Evolutionary conservation across 2,113 vertebrate species (phyloP).

Genomic region (Furnarius figulus): DNA sequence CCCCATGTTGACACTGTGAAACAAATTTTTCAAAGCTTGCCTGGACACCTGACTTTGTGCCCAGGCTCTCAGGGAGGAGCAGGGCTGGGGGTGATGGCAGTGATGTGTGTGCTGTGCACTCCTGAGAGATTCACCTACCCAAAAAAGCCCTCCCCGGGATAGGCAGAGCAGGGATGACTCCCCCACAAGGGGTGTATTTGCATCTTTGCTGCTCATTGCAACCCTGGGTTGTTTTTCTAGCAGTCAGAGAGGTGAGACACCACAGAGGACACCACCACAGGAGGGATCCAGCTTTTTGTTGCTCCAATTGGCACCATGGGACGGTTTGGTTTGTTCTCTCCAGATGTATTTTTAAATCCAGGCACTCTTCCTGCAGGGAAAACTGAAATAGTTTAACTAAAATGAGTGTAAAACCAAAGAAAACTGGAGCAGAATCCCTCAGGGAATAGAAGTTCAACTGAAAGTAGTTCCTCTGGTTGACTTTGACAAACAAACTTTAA

Average conservation of each 20-base stretch:
- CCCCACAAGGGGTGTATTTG: background rate
- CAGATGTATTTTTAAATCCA: background rate
- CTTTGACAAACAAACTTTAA: background rate
- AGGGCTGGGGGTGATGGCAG: background rate
- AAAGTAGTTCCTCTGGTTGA: background rate
- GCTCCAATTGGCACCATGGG: background rate
- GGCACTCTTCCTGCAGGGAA: background rate
- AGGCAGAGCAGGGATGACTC: background rate
- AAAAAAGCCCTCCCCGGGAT: background rate
- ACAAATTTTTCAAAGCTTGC: background rate
- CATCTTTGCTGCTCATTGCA: background rate
- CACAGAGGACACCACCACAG: background rate
- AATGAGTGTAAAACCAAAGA: background rate
- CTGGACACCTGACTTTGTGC: background rate
- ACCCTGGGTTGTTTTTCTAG: background rate
- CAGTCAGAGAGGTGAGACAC: background rate
- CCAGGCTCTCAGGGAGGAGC: background rate
- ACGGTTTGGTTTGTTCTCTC: background rate
- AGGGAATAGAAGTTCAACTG: background rate
- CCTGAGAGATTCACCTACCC: background rate
- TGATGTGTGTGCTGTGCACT: background rate
- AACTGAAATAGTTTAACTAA: background rate
- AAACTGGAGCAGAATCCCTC: background rate
- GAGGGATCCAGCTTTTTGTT: background rate
- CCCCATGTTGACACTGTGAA: background rate